A percentile compares a stretch with the other conserved stretches of the same genome.
Evolutionary conservation across 2,888 invertebrate genomes (phyloP).

Genomic region (Gandaritis pyraliata): DNA sequence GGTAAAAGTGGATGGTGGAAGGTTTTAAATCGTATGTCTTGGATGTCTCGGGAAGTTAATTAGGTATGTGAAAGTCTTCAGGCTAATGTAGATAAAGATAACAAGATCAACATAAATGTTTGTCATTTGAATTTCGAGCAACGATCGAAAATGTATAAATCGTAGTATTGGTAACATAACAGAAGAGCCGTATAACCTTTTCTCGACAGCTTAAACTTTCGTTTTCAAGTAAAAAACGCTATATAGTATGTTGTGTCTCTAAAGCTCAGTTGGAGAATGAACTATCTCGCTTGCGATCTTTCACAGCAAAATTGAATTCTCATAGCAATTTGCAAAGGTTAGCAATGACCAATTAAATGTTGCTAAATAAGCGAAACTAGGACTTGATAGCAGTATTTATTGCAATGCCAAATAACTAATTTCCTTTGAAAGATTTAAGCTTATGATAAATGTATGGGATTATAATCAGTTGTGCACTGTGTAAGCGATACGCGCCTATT

Average conservation of each 20-base stretch:
- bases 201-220: no score
- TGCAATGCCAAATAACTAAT: slow-evolving; percentile 37
- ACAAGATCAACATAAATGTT: no score
- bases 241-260: slow-evolving; percentile 13
- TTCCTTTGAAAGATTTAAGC: slow-evolving; percentile 30
- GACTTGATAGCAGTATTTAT: slow-evolving; percentile 44
- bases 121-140: no score
- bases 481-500: not conserved
- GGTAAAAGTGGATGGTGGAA: no score
- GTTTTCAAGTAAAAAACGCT: not conserved
- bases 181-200: no score
- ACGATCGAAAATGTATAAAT: no score
- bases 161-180: no score
- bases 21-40: no score
- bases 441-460: slow-evolving; percentile 11
- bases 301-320: slow-evolving; percentile 52
- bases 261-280: slow-evolving; percentile 12
- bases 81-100: no score
- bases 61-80: no score
- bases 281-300: slow-evolving; percentile 48
- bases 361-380: slow-evolving; percentile 52
- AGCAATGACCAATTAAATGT: slow-evolving; percentile 58
- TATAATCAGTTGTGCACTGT: slow-evolving; percentile 7
- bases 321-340: slow-evolving; percentile 51
- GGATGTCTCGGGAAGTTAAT: no score